Evolutionary conservation across 2,113 vertebrate species (phyloP).

Genomic region (Choloepus hoffmanni): DNA sequence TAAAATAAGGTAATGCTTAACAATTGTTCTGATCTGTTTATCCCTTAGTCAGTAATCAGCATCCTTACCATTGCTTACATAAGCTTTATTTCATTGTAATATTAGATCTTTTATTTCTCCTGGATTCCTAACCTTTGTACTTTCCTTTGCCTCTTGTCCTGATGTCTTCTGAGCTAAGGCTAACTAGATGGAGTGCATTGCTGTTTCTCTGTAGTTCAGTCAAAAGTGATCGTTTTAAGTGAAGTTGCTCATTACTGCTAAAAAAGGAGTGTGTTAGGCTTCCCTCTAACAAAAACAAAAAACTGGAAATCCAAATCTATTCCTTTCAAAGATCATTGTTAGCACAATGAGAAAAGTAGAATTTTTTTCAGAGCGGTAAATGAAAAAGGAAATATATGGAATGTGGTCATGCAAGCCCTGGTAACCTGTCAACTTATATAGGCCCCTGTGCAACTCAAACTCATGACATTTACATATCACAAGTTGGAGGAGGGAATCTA

Average conservation of each 20-base stretch:
- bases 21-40: not conserved
- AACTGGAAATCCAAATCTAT: conserved; percentile 3
- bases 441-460: not conserved
- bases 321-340: conserved; percentile 27
- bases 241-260: conserved; percentile 6
- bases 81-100: not conserved
- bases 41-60: not conserved
- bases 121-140: not conserved
- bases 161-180: not conserved
- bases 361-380: not conserved
- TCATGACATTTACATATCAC: not conserved
- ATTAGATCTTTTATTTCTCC: not conserved
- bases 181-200: not conserved
- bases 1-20: not conserved
- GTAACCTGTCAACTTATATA: not conserved
- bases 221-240: not conserved
- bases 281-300: conserved; percentile 5
- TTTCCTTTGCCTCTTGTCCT: not conserved
- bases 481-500: not conserved
- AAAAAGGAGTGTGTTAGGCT: not conserved
- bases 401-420: not conserved
- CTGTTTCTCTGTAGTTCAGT: not conserved
- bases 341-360: not conserved
- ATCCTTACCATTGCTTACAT: not conserved
- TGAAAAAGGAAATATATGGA: not conserved